Conservation (phyloP, 2,113 vertebrate species). For the Microtus oregoni region DNA sequence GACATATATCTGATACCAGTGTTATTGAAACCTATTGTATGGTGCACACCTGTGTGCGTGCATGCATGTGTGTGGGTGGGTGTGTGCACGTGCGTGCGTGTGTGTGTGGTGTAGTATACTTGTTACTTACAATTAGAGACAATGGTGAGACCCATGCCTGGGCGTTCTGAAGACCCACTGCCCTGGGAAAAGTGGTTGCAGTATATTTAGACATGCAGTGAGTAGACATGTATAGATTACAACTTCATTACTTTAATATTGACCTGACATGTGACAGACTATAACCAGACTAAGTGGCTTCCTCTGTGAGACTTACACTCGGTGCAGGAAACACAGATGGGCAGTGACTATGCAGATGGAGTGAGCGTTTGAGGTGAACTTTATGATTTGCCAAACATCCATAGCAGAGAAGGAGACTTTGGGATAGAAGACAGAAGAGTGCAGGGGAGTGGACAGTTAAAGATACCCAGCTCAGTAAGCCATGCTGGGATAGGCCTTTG, state of each 20-base stretch:
- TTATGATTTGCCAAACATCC: neutral
- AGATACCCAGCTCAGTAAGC: neutral
- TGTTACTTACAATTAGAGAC: neutral
- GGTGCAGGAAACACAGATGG: neutral
- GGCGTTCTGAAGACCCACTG: neutral
- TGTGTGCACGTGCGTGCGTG: neutral
- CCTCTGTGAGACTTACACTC: neutral
- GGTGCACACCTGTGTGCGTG: neutral
- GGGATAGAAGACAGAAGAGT: neutral
- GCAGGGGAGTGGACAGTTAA: neutral
- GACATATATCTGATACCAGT: neutral
- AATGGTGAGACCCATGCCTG: neutral
- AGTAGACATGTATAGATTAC: neutral
- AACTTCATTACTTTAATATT: neutral
- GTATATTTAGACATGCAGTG: neutral
- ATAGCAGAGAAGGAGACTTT: neutral
- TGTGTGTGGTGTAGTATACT: neutral
- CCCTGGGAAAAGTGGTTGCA: neutral
- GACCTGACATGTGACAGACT: neutral
- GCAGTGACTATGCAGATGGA: neutral
- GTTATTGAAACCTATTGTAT: neutral
- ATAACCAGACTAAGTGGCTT: neutral
- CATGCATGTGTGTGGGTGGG: too few relatives aligned
- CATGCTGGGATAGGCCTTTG: neutral
- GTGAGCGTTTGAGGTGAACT: neutral